A percentile compares a stretch with the other conserved stretches of the same genome.
These are phyloP conservation scores for Hyperoplus immaculatus DNA, from an alignment of 2,797 vertebrate genomes.

Conservation along the genomic window DNA sequence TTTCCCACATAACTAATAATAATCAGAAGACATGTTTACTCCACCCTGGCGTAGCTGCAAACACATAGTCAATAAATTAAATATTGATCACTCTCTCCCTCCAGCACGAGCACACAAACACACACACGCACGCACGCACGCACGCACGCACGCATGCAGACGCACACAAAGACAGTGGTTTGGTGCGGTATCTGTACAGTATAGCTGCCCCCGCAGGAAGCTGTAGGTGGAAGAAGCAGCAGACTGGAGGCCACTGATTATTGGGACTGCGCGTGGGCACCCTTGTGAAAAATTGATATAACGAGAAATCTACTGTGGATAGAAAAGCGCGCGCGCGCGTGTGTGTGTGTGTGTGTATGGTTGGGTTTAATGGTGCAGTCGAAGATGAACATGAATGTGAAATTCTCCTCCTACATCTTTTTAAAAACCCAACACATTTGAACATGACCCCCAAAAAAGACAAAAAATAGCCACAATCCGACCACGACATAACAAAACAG, in stretches of 20 bases:
- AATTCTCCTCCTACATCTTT: conserved; percentile 37
- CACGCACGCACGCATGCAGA: conserved; percentile 21
- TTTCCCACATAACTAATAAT: not conserved
- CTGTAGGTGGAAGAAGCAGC: conserved; percentile 77
- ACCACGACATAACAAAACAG: conserved; percentile 10
- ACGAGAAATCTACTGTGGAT: conserved; percentile 62
- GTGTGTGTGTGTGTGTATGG: conserved; percentile 13
- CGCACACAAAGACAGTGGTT: conserved; percentile 59
- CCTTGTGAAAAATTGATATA: conserved; percentile 70
- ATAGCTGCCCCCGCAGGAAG: conserved; percentile 79
- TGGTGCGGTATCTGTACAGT: conserved; percentile 55
- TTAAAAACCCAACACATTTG: conserved; percentile 19
- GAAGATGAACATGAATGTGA: conserved; percentile 26
- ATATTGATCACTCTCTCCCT: conserved; percentile 53
- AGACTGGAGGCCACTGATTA: conserved; percentile 77
- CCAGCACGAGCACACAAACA: conserved; percentile 23
- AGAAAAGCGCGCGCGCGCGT: conserved; percentile 46
- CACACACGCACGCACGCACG: conserved; percentile 22
- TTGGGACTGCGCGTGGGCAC: conserved; percentile 78
- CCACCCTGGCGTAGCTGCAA: conserved; percentile 27
- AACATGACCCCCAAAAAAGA: not conserved
- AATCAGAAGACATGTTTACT: conserved; percentile 17
- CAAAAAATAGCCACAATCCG: conserved; percentile 30
- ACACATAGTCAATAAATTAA: conserved; percentile 46
- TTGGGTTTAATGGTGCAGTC: conserved; percentile 34